Base-by-base conservation (phyloP, 1,140 invertebrate species). In the Zaprionus ornatus region DNA sequence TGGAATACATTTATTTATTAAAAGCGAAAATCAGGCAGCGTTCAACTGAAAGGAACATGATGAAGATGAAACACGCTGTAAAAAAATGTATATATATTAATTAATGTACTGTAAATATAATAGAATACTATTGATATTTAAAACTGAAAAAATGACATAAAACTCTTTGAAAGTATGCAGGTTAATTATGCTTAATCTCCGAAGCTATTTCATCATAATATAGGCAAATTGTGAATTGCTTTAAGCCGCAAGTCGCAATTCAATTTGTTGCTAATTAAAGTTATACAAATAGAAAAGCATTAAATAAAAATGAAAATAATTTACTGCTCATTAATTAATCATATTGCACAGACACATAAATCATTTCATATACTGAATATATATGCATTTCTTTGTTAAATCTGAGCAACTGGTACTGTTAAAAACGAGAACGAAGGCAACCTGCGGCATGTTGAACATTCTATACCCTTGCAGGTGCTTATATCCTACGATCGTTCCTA, bases 1-100 rank as follows among this genome's bases (percentile, higher is more conserved):
- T 42, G 40, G n/a, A 17, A 9, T 45, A 61, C 35, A 70, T 78
- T 74, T 68, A 74, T 75, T 19, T 72, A 74, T 74, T 69, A 19
- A 50, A 62, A 74, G 50, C 57, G 50, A 61, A 69, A 55, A 55
- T 54, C 56, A 55, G 55, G 23, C 23, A 32, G 40, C 2, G n/a
- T 2, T n/a, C 50, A 64, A 54, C 55, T 60, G 42, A 52, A 19
- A 52, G 19, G 25, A 56, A 45, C 9, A 52, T 25, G 23, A 42
- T 23, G 42, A 59, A 32, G 32, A 40, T 66, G 27, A 50, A 40
- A 59, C 57, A 67, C 52, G 29, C 70, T 66, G 35, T 59, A 52
- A 50, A 48, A 23, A 48, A 52, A n/a, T n/a, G n/a, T 62, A 13
- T 6, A 21, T 19, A 35, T 32, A 37, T 37, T 37, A 37, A 13